Base-by-base conservation (phyloP, 1,140 invertebrate species). In the Notospermus geniculatus region DNA sequence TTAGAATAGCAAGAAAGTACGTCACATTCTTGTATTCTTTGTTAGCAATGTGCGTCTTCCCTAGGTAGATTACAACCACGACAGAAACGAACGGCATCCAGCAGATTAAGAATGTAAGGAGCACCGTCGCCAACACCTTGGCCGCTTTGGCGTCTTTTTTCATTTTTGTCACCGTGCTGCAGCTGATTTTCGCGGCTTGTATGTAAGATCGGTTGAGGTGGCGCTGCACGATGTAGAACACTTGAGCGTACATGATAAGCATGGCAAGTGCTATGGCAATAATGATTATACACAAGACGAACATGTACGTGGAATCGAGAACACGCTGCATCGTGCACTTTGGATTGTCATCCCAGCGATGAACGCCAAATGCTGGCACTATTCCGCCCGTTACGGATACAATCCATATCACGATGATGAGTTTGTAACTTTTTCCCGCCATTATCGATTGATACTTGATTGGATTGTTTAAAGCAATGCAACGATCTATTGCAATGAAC, bases 1-100 rank as follows among this genome's bases (percentile, higher is more conserved):
- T 70, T 15, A 55, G 15, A 4, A 36, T 15, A 7, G 32, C 32
- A 7, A 36, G 32, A 36, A 36, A 70, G 27, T 63, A 63, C 11
- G 60, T 30, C 36, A 70, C 67, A 29, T 63, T 65, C 15, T 55
- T 59, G 9, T 65, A 45, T 28, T 60, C n/a, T 5, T 60, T 63
- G 13, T 59, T 59, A 19, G 22, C 25, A 23, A 41, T 23, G 13
- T 45, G 41, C 9, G 63, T 29, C 25, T 59, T 28, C 41, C 41
- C 41, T 0, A 50, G 50, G 15, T 68, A 60, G 9, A 62, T 13
- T 15, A 36, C 32, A 15, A 69, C 29, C 45, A 67, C 60, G 19
- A 68, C 58, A 2, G 63, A 39, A 45, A 57, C 58, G 32, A 70
- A 70, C 2, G 68, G 68, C 9, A 70, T 54, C 68, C 68, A 70